Evolutionary conservation across 2,113 vertebrate genomes (phyloP).

Genomic region (Grantiella picta): DNA sequence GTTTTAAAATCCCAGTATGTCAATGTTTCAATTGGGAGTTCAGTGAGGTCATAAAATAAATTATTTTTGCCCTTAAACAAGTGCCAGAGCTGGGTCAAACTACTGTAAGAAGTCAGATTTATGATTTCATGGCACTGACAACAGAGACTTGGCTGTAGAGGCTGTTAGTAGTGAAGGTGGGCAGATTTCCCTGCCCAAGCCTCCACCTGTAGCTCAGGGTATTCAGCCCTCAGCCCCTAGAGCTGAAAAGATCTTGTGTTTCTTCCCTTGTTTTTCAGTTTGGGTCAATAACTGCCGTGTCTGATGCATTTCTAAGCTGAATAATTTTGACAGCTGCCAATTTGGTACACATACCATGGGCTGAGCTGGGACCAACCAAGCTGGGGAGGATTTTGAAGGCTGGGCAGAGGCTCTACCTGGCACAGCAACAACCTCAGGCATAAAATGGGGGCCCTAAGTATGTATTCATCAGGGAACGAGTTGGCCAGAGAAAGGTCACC

Average conservation of each 20-base stretch:
- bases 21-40: neutral
- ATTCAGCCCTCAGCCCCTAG: fast-evolving
- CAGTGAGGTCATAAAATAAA: neutral
- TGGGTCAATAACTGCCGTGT: neutral
- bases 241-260: slow-evolving; percentile 1
- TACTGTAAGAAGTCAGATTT: neutral
- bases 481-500: neutral
- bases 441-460: fast-evolving
- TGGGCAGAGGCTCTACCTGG: neutral
- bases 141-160: neutral
- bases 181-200: neutral
- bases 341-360: slow-evolving; percentile 37
- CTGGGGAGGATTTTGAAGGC: neutral
- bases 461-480: fast-evolving
- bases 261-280: neutral
- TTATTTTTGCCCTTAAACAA: neutral
- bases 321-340: slow-evolving; percentile 39
- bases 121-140: neutral
- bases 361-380: neutral
- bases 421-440: neutral
- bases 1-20: neutral
- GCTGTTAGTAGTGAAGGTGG: neutral
- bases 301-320: slow-evolving; percentile 12
- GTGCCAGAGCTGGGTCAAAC: neutral
- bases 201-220: neutral